Evolutionary conservation across 1,140 invertebrate species (phyloP).

Genomic region (Drosophila trapezifrons): DNA sequence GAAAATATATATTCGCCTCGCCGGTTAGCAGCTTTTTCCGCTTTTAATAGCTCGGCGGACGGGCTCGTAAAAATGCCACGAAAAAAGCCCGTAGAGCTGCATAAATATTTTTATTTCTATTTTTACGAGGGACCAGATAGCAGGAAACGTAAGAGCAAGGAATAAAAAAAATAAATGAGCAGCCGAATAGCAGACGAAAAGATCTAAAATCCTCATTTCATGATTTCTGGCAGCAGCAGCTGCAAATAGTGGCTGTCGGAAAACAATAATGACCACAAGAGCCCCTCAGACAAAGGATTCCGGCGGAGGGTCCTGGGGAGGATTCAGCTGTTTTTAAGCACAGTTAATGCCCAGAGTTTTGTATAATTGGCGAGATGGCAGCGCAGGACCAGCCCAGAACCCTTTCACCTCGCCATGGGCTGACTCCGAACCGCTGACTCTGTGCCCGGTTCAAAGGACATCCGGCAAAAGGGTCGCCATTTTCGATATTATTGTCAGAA

Average conservation of each 20-base stretch:
- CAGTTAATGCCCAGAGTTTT: slow-evolving; percentile 56
- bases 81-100: slow-evolving; percentile 47
- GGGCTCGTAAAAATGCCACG: slow-evolving; percentile 50
- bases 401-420: slow-evolving; percentile 28
- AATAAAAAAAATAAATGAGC: slow-evolving; percentile 32
- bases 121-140: slow-evolving; percentile 72
- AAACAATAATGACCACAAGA: slow-evolving; percentile 62
- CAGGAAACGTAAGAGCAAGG: slow-evolving; percentile 14
- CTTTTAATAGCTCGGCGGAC: slow-evolving; percentile 70
- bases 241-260: slow-evolving; percentile 59
- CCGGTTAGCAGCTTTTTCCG: slow-evolving; percentile 18
- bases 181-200: slow-evolving; percentile 19
- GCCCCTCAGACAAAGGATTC: slow-evolving; percentile 30
- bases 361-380: slow-evolving; percentile 43
- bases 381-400: not conserved
- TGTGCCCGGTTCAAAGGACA: slow-evolving; percentile 33
- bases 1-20: slow-evolving; percentile 38
- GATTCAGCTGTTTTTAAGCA: slow-evolving; percentile 54
- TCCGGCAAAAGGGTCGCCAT: slow-evolving; percentile 50
- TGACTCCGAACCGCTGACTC: slow-evolving; percentile 5
- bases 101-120: slow-evolving; percentile 81
- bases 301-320: not conserved
- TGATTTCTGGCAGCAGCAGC: slow-evolving; percentile 57
- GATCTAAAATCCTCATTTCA: slow-evolving; percentile 22
- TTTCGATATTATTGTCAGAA: slow-evolving; percentile 58